Percentiles rank a stretch among this genome's conserved stretches.
These are phyloP conservation scores for Trachelus troglodyta DNA, from an alignment of 2,888 invertebrate genomes.

Conservation along the genomic window DNA sequence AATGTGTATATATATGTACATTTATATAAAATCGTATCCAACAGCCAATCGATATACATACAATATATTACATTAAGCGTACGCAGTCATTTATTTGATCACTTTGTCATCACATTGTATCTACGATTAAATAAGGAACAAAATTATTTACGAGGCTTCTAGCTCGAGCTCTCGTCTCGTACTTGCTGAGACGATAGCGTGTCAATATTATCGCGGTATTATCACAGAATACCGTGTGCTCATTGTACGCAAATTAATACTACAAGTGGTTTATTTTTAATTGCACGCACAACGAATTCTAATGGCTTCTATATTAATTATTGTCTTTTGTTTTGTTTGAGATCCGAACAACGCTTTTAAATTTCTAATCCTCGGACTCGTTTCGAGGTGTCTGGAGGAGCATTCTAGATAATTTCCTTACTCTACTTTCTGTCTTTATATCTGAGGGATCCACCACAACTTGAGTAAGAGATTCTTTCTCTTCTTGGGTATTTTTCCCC, in stretches of 20 bases:
- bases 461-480: neutral
- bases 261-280: neutral
- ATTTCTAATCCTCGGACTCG: neutral
- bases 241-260: neutral
- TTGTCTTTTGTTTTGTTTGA: neutral
- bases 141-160: neutral
- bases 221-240: neutral
- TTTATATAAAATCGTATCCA: constrained; percentile 3
- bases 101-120: neutral
- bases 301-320: neutral
- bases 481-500: constrained; percentile 3
- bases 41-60: neutral
- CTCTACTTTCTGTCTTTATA: neutral
- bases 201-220: neutral
- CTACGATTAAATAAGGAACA: neutral
- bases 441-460: neutral
- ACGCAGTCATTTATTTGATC: constrained; percentile 3
- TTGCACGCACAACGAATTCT: neutral
- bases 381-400: neutral
- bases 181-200: neutral
- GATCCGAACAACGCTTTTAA: neutral
- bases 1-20: constrained; percentile 17
- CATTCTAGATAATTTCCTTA: neutral
- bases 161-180: neutral
- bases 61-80: neutral